phyloP scores from a whole-genome alignment of 2,888 invertebrate genomes.

The Apoderus coryli region DNA sequence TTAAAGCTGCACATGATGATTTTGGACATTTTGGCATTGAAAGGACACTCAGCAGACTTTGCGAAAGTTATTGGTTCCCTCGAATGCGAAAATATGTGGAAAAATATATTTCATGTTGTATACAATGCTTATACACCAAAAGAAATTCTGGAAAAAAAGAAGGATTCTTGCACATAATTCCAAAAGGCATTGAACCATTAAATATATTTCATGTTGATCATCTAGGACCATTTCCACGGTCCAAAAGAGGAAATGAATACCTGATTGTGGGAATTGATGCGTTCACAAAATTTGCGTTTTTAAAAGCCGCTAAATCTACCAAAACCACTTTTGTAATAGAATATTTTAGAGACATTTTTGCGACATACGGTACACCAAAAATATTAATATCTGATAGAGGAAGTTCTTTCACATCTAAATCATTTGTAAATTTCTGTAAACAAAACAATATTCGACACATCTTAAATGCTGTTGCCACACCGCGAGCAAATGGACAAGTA shows the following conservation, averaged over 20 bases:
- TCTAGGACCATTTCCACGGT: conserved; percentile 29
- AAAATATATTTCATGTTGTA: conserved; percentile 1
- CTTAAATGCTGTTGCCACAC: conserved; percentile 22
- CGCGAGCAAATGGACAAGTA: conserved; percentile 26
- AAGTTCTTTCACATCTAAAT: too few relatives aligned
- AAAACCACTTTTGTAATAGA: conserved; percentile 16
- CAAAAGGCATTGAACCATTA: conserved; percentile 10
- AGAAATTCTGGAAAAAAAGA: conserved; percentile 11
- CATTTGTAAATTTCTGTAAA: conserved; percentile 25
- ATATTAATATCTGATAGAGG: too few relatives aligned
- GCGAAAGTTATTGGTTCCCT: conserved; percentile 29
- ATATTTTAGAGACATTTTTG: conserved; percentile 11
- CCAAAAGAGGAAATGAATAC: conserved; percentile 20
- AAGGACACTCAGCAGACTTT: conserved; percentile 13
- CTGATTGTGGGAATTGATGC: conserved; percentile 8
- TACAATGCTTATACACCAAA: conserved; percentile 12
- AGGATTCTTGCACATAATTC: conserved; percentile 12
- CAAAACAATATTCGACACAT: conserved; percentile 22
- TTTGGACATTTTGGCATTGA: conserved; percentile 12
- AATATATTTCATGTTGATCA: conserved; percentile 23
- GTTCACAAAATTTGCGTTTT: conserved; percentile 13
- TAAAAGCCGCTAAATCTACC: conserved; percentile 13
- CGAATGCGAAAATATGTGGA: conserved; percentile 10
- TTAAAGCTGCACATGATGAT: conserved; percentile 10
- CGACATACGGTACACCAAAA: conserved; percentile 15